Conservation (phyloP, 2,797 vertebrate species). For the Echiichthys vipera region DNA sequence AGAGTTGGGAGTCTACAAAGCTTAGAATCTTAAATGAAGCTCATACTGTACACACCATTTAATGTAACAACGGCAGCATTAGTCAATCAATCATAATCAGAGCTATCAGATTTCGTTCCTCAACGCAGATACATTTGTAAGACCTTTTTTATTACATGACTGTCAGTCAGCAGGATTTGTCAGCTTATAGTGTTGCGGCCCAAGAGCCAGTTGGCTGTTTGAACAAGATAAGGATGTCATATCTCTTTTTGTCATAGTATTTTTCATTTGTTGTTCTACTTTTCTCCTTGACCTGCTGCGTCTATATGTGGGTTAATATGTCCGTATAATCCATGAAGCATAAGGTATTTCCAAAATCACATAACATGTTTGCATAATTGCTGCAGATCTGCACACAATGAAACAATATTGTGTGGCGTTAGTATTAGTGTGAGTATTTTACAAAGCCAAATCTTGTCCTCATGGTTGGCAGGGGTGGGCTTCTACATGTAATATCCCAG, state of each 20-base stretch:
- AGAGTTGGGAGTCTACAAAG: slow-evolving; percentile 7
- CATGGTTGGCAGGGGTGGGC: slow-evolving; percentile 26
- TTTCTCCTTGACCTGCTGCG: background rate
- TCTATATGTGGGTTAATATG: background rate
- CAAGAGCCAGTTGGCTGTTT: slow-evolving; percentile 26
- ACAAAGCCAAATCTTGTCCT: slow-evolving; percentile 36
- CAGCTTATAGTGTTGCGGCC: slow-evolving; percentile 30
- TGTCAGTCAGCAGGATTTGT: slow-evolving; percentile 41
- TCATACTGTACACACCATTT: slow-evolving; percentile 17
- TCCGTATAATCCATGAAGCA: slow-evolving; percentile 5
- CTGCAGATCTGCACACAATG: slow-evolving; percentile 28
- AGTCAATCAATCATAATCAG: slow-evolving; percentile 29
- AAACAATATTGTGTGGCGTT: slow-evolving; percentile 54
- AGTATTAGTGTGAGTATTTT: slow-evolving; percentile 55
- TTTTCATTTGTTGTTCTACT: slow-evolving; percentile 20
- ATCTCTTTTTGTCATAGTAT: background rate
- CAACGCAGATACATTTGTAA: slow-evolving; percentile 38
- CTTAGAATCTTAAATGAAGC: slow-evolving; percentile 51
- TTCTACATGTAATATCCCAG: slow-evolving; percentile 31
- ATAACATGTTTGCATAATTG: slow-evolving; percentile 33
- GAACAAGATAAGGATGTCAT: slow-evolving; percentile 35
- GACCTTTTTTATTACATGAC: slow-evolving; percentile 42
- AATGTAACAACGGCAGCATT: slow-evolving; percentile 19
- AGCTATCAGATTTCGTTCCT: slow-evolving; percentile 44
- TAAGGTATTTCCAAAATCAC: slow-evolving; percentile 23